Evolutionary conservation across 2,888 invertebrate genomes (phyloP).

Genomic region (Rugalucina vietnamica): DNA sequence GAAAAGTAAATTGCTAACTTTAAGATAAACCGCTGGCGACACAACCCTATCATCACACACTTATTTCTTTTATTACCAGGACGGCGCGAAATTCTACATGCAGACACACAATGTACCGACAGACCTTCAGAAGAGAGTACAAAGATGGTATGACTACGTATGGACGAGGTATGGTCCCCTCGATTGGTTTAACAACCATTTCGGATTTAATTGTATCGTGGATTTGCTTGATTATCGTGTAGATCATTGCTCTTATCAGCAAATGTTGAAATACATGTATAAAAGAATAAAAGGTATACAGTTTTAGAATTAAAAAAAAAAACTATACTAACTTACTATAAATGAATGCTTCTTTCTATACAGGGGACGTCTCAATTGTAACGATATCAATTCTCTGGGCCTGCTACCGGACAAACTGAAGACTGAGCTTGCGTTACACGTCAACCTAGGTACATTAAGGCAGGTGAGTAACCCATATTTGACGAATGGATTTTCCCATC

Average conservation of each 20-base stretch:
- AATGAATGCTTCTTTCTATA: slow-evolving; percentile 52
- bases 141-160: slow-evolving; percentile 99
- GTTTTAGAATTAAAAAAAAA: no score
- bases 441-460: slow-evolving; percentile 96
- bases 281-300: no score
- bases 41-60: no score
- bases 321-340: not conserved
- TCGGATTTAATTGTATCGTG: no score
- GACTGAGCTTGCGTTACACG: slow-evolving; percentile 97
- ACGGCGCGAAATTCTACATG: slow-evolving; percentile 99
- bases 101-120: slow-evolving; percentile 98
- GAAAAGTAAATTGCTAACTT: no score
- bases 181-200: no score
- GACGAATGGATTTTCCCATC: no score
- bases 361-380: slow-evolving; percentile 96
- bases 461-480: slow-evolving; percentile 92
- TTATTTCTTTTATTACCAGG: no score
- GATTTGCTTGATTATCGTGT: no score
- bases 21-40: no score
- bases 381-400: slow-evolving; percentile 97
- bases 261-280: no score
- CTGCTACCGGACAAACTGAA: slow-evolving; percentile 97
- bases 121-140: slow-evolving; percentile 97
- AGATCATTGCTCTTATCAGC: no score
- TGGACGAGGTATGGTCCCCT: slow-evolving; percentile 93